Conservation (phyloP, 2,797 vertebrate species). For the Gallinago solitaria region DNA sequence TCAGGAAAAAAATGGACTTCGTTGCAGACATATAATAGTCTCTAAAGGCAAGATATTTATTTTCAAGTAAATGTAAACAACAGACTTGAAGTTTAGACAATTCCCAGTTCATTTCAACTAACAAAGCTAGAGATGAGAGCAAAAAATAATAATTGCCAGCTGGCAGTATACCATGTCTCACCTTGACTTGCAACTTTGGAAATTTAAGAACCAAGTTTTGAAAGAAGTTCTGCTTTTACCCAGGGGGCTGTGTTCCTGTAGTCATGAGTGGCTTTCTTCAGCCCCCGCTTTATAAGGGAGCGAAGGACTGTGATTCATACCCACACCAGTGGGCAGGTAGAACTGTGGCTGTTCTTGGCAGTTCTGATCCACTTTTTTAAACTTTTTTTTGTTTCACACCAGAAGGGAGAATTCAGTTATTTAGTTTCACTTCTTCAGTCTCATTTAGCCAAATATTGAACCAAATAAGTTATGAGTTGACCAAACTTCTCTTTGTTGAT, state of each 20-base stretch:
- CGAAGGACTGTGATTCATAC: background rate
- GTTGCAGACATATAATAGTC: conserved; percentile 12
- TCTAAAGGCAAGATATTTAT: conserved; percentile 17
- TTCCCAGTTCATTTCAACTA: conserved; percentile 6
- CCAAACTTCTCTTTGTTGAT: background rate
- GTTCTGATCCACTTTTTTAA: background rate
- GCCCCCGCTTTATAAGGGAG: background rate
- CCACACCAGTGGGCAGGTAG: background rate
- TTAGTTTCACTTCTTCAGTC: background rate
- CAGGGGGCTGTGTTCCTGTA: background rate
- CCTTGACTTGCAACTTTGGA: background rate
- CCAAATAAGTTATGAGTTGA: background rate
- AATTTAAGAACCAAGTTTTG: background rate
- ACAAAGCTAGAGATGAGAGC: background rate
- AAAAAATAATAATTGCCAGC: background rate
- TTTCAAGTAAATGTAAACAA: conserved; percentile 34
- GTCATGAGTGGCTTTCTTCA: background rate
- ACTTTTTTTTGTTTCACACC: background rate
- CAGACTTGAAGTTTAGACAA: background rate
- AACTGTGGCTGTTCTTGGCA: background rate
- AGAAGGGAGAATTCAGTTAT: background rate
- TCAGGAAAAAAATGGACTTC: background rate
- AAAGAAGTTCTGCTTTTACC: background rate
- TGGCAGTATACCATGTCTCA: background rate
- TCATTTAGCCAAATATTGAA: background rate